Base-by-base conservation (phyloP, 2,797 vertebrate genomes). In the Bucorvus abyssinicus region DNA sequence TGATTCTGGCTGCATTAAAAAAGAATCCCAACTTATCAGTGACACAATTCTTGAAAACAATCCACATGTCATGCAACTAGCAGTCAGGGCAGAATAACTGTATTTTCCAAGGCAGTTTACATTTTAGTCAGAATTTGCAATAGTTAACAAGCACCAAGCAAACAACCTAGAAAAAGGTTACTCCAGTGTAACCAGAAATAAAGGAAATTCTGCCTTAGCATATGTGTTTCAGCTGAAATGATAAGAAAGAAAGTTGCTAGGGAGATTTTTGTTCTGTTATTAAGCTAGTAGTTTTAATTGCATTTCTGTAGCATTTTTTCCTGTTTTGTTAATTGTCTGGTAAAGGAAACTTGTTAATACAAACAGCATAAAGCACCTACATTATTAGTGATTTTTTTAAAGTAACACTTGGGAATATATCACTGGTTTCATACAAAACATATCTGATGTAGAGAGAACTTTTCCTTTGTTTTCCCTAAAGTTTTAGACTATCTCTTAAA, bases 391-490 rank as follows among this genome's bases (percentile, higher is more conserved):
- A 42, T 70, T 65, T 91, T 91, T 81, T 94, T 75, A 12, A 92
- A 94, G 14, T 23, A 68, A 8, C 4, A 1, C 40, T 84, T 92
- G 6, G 10, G 40, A 92, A 82, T 89, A 57, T 64, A 69, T 86
- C 30, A 40, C 34, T 67, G 34, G 29, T 44, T 94, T 75, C 6
- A 68, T 44, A 55, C 8, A 68, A 91, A 89, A 91, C 32, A 29
- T 16, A 64, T 8, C 12, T 92, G 9, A 67, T 52, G 14, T 26
- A 55, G 20, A 26, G 57, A 60, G 5, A 81, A 47, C 12, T 52
- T 83, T 89, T 45, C 18, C 34, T 86, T 20, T 79, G 12, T 80
- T 94, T 95, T 89, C 50, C 29, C 95, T 87, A 81, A 92, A 95
- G 64, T 93, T 90, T 89, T 59, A 89, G 56, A 75, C 14, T 77